Evolutionary conservation across 2,113 vertebrate genomes (phyloP).

Genomic region (Pygoscelis adeliae): DNA sequence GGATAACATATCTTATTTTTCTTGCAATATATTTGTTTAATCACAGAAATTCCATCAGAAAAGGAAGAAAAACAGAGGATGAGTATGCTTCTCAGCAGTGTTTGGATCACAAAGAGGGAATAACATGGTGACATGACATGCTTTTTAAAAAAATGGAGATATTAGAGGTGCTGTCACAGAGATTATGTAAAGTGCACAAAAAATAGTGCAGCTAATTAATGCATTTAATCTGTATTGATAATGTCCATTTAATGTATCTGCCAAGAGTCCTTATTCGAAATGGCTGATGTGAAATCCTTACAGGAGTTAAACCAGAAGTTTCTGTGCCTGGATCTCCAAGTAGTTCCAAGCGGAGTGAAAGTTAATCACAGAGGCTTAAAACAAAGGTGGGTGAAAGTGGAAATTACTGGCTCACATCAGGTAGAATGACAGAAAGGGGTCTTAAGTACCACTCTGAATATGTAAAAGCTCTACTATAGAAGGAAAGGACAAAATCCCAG

Average conservation of each 20-base stretch:
- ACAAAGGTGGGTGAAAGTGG: background rate
- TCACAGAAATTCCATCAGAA: background rate
- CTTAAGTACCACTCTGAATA: background rate
- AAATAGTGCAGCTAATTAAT: background rate
- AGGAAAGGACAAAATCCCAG: background rate
- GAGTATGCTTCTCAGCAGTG: background rate
- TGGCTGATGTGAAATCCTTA: background rate
- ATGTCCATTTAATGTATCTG: background rate
- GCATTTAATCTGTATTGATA: background rate
- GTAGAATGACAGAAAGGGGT: background rate
- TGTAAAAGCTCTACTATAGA: background rate
- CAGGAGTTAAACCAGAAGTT: background rate
- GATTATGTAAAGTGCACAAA: background rate
- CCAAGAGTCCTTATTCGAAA: background rate
- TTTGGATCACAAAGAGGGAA: background rate
- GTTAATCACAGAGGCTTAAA: background rate
- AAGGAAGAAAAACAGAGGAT: background rate
- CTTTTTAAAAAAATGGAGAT: background rate
- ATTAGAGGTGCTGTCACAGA: background rate
- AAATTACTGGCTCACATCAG: background rate
- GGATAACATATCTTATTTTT: background rate
- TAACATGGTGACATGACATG: background rate
- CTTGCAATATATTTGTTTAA: background rate
- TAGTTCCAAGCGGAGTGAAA: background rate
- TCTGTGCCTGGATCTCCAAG: background rate